Evolutionary conservation across 2,888 invertebrate species (phyloP).

Genomic region (Leucophenga montana): DNA sequence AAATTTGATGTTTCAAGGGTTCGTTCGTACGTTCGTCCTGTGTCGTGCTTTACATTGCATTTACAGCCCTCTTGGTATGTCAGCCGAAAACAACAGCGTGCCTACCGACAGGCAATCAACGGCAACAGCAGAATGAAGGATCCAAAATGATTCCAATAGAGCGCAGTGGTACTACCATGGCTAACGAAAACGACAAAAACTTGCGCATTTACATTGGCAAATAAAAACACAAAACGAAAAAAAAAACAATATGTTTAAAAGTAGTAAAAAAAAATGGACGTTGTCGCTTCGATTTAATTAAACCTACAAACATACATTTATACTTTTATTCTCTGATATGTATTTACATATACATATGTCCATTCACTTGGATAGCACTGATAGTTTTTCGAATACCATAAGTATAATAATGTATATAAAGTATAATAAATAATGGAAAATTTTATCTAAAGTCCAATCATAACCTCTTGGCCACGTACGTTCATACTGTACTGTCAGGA

Average conservation of each 20-base stretch:
- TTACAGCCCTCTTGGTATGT: background rate
- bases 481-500: too few relatives aligned
- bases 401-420: too few relatives aligned
- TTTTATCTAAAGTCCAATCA: too few relatives aligned
- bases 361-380: too few relatives aligned
- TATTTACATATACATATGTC: too few relatives aligned
- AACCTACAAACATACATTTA: conserved; percentile 41
- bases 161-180: background rate
- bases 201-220: background rate
- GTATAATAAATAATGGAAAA: too few relatives aligned
- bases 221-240: background rate
- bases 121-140: background rate
- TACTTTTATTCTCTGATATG: too few relatives aligned
- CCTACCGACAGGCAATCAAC: conserved; percentile 12
- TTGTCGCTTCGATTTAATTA: conserved; percentile 1
- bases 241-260: background rate
- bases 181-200: background rate
- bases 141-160: too few relatives aligned
- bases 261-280: background rate
- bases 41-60: background rate
- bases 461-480: too few relatives aligned
- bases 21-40: too few relatives aligned
- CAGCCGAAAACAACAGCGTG: background rate
- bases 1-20: conserved; percentile 8
- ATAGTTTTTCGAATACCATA: too few relatives aligned